Base-by-base conservation (phyloP, 2,113 vertebrate species). In the Morone chrysops region DNA sequence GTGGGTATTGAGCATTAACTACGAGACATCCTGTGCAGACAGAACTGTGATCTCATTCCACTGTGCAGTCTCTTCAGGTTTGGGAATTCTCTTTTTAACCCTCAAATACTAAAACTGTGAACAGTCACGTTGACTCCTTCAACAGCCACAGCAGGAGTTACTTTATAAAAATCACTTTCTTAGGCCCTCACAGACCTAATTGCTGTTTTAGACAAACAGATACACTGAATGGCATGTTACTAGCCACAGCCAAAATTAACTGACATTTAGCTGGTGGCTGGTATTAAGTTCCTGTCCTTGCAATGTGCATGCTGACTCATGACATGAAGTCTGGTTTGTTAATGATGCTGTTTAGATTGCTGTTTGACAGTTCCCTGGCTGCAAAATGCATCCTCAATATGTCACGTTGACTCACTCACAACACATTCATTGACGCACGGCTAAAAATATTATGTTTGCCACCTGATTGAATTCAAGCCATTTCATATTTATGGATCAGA, bases 1-100 rank as follows among this genome's bases (percentile, higher is more conserved):
- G n/a, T 70, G 77, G 81, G 82, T 67, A 84, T 77, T 70, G 86
- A 83, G 76, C 78, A 72, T 84, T 70, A 76, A 85, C 60, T 60
- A n/a, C 20, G 31, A 80, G 25, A 75, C 72, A 6, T 6, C 18
- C 20, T 66, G 25, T 56, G 57, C 47, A 57, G 86, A 82, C 57
- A 38, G 57, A 78, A 41, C 69, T 20, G 66, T 68, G 67, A 82
- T 83, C 80, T 87, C 47, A 82, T 74, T 81, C 45, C 47, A 65
- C 59, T 12, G 54, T 6, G 1, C 59, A 43, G 70, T 57, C 54
- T 65, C 38, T 41, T 69, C 41, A 66, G 16, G 41, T 56, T 9
- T 13, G 20, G 20, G 59, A 77, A 61, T 50, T 75, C 43, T 57
- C 7, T 81, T 57, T 41, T 61, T 41, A 48, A 60, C 1, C 54